phyloP scores from a whole-genome alignment of 2,797 vertebrate genomes.

The Syncerus caffer region DNA sequence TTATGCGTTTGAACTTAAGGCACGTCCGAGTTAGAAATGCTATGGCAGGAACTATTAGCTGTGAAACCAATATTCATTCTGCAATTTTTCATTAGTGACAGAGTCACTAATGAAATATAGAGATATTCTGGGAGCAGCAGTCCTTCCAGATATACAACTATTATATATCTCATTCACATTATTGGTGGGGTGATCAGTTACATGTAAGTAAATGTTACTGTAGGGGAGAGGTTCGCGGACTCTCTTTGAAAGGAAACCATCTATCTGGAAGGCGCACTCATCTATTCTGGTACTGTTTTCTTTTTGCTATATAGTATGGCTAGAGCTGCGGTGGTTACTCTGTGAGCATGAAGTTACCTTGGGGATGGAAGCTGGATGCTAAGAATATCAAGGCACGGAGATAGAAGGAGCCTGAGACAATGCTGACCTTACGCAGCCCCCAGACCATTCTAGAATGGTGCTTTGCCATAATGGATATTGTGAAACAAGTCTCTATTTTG shows the following conservation, averaged over 20 bases:
- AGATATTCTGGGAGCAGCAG: neutral
- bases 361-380: neutral
- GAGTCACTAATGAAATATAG: neutral
- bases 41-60: neutral
- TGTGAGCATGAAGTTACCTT: neutral
- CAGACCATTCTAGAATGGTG: neutral
- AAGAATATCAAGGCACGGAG: neutral
- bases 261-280: no score
- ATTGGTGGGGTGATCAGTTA: neutral
- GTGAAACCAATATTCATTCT: neutral
- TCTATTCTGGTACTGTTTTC: neutral
- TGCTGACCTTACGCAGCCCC: accelerated
- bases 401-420: neutral
- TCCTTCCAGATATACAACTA: neutral
- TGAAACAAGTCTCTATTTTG: neutral
- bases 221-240: neutral
- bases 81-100: neutral
- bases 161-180: neutral
- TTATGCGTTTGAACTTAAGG: neutral
- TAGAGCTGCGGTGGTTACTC: neutral
- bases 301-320: neutral
- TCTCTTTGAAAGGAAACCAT: neutral
- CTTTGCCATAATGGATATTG: neutral
- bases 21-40: neutral
- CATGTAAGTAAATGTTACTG: neutral